Conservation (phyloP, 2,113 vertebrate species). For the Takifugu bimaculatus region DNA sequence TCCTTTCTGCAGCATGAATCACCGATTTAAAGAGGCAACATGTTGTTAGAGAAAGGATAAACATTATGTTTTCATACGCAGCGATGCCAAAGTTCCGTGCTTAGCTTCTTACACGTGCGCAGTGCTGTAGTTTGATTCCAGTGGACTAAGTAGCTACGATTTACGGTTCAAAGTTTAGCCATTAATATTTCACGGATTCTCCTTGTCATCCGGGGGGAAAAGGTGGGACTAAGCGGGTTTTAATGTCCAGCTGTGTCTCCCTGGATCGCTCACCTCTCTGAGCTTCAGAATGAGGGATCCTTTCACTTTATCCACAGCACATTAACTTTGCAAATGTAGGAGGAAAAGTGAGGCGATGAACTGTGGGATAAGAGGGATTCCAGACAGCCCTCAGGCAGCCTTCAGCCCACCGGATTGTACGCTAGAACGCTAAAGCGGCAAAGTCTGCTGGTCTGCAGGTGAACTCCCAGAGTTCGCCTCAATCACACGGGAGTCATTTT, state of each 20-base stretch:
- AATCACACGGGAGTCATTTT: slow-evolving; percentile 11
- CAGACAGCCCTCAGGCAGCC: slow-evolving; percentile 25
- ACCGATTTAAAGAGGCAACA: too few species aligned
- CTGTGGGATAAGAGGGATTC: slow-evolving; percentile 29
- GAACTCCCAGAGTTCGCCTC: slow-evolving; percentile 9
- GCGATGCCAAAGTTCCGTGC: too few species aligned
- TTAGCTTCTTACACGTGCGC: too few species aligned
- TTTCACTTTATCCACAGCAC: slow-evolving; percentile 44
- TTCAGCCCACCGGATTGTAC: slow-evolving; percentile 14
- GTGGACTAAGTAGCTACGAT: too few species aligned
- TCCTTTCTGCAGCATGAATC: too few species aligned
- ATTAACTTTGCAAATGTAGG: slow-evolving; percentile 41
- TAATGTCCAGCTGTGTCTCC: slow-evolving; percentile 3
- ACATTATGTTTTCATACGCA: too few species aligned
- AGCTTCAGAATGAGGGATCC: slow-evolving; percentile 23
- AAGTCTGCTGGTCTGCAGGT: slow-evolving; percentile 17
- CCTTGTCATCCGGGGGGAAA: too few species aligned
- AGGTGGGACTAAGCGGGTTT: background rate
- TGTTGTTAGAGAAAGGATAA: too few species aligned
- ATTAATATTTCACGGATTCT: too few species aligned
- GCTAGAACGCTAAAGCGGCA: slow-evolving; percentile 23
- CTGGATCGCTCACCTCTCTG: slow-evolving; percentile 1
- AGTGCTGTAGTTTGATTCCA: too few species aligned
- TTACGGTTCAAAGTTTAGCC: too few species aligned
- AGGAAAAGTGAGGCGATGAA: slow-evolving; percentile 38